Evolutionary conservation across 2,797 vertebrate species (phyloP).

Genomic region (Helostoma temminkii): DNA sequence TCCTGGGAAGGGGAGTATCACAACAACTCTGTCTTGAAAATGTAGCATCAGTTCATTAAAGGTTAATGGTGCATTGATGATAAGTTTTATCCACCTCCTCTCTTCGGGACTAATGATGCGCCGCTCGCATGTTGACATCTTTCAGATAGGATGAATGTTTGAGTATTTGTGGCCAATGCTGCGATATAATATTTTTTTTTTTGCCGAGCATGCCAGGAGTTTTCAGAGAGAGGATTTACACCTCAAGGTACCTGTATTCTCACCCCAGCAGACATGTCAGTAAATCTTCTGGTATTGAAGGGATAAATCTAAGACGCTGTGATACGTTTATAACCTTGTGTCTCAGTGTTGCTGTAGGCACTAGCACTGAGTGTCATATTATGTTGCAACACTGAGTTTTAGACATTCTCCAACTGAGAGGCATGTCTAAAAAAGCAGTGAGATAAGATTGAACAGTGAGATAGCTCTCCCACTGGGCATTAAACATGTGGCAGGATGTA

Average conservation of each 20-base stretch:
- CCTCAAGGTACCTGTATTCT: slow-evolving; percentile 46
- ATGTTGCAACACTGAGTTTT: slow-evolving; percentile 23
- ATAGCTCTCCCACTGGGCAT: slow-evolving; percentile 10
- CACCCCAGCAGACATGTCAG: slow-evolving; percentile 51
- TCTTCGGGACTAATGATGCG: slow-evolving; percentile 55
- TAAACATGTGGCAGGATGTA: slow-evolving; percentile 13
- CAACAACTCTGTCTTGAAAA: slow-evolving; percentile 66
- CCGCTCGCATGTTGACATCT: slow-evolving; percentile 45
- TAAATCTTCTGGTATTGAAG: slow-evolving; percentile 55
- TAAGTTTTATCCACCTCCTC: slow-evolving; percentile 61
- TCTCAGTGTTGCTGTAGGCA: slow-evolving; percentile 44
- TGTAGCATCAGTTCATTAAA: slow-evolving; percentile 68
- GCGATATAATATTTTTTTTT: slow-evolving; percentile 17
- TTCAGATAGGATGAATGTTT: slow-evolving; percentile 52
- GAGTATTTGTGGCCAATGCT: slow-evolving; percentile 15
- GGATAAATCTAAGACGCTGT: slow-evolving; percentile 62
- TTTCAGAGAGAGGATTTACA: slow-evolving; percentile 53
- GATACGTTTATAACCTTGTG: slow-evolving; percentile 57
- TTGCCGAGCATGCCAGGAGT: slow-evolving; percentile 17
- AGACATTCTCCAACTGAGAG: slow-evolving; percentile 16
- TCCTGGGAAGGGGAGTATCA: slow-evolving; percentile 51
- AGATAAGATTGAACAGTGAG: slow-evolving; percentile 12
- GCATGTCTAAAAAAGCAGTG: slow-evolving; percentile 37
- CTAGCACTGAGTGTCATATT: slow-evolving; percentile 35
- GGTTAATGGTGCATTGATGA: slow-evolving; percentile 71